phyloP scores from a whole-genome alignment of 1,140 invertebrate species.

The Lethrus apterus region DNA sequence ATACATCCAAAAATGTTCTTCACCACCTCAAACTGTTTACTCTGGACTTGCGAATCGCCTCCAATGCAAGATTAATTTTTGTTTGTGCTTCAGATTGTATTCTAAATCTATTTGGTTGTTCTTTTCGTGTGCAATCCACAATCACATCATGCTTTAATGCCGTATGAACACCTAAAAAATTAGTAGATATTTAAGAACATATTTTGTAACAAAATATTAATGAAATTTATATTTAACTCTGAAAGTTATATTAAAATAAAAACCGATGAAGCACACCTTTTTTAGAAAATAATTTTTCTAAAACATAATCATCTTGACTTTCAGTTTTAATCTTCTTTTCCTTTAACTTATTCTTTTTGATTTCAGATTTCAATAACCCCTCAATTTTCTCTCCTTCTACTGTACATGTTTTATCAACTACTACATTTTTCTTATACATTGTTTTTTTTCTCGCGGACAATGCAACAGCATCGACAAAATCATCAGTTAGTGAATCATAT shows the following conservation, averaged over 20 bases:
- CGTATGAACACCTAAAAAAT: slow-evolving; percentile 44
- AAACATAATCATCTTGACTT: slow-evolving; percentile 48
- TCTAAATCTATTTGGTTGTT: slow-evolving; percentile 43
- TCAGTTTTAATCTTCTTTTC: slow-evolving; percentile 12
- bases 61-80: slow-evolving; percentile 45
- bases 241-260: slow-evolving; percentile 1
- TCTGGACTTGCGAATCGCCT: slow-evolving; percentile 47
- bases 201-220: not conserved
- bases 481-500: slow-evolving; percentile 16
- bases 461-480: slow-evolving; percentile 1
- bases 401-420: slow-evolving; percentile 33
- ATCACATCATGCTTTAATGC: slow-evolving; percentile 52
- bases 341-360: slow-evolving; percentile 23
- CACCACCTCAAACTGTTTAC: slow-evolving; percentile 41
- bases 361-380: slow-evolving; percentile 34
- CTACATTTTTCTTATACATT: slow-evolving; percentile 36
- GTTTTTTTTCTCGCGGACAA: slow-evolving; percentile 15
- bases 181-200: not conserved
- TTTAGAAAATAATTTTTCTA: slow-evolving; percentile 52
- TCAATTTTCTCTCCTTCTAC: slow-evolving; percentile 38
- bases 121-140: slow-evolving; percentile 42
- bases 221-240: not conserved
- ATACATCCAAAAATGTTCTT: too few relatives aligned
- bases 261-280: slow-evolving; percentile 26
- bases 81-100: slow-evolving; percentile 43